These are phyloP conservation scores for Fulica atra DNA, from an alignment of 2,113 vertebrate species.

Conservation along the genomic window DNA sequence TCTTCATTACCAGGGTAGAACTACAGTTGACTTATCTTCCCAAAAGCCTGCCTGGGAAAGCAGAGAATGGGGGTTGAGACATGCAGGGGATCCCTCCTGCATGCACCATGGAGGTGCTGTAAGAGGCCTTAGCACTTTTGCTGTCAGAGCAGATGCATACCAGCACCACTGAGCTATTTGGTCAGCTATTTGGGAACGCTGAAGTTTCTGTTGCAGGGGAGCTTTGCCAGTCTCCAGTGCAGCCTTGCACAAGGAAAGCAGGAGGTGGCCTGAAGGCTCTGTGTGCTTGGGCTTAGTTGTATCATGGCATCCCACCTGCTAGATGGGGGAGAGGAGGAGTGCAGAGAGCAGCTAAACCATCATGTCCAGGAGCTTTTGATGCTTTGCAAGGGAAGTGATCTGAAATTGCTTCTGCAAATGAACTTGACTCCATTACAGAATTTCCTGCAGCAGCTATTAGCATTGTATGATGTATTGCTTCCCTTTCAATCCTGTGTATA, in stretches of 20 bases:
- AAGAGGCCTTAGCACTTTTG: not conserved
- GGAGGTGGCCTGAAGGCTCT: not conserved
- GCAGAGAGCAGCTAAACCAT: not conserved
- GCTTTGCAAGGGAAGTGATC: not conserved
- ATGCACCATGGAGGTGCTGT: not conserved
- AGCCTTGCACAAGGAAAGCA: not conserved
- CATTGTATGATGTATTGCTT: accelerated
- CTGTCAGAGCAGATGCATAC: not conserved
- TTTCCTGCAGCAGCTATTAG: not conserved
- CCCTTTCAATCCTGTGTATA: not conserved
- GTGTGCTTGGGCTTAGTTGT: accelerated
- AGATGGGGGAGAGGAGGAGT: not conserved
- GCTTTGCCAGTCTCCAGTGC: not conserved
- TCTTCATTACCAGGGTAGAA: not conserved
- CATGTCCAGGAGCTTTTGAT: not conserved
- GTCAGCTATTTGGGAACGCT: not conserved
- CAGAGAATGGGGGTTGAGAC: not conserved
- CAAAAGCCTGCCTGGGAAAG: not conserved
- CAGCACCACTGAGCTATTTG: too few species aligned
- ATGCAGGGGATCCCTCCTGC: accelerated
- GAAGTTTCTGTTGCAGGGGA: not conserved
- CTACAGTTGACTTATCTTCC: not conserved
- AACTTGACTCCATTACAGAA: not conserved
- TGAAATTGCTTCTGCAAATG: not conserved
- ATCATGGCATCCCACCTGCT: not conserved